phyloP scores from a whole-genome alignment of 2,797 vertebrate genomes.

The Sarcophilus harrisii region DNA sequence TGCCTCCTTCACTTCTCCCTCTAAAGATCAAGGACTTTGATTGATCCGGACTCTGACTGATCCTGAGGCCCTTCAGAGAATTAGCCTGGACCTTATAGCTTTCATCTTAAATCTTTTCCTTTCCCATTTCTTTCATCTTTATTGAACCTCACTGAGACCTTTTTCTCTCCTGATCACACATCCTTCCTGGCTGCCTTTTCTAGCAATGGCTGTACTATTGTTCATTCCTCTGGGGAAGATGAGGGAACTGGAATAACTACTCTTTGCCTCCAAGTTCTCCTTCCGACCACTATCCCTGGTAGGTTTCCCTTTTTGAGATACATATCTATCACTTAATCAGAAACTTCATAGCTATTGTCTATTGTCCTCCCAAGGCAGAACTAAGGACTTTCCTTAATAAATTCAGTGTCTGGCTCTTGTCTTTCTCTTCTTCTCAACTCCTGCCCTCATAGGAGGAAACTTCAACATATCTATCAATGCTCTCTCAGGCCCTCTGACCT shows the following conservation, averaged over 20 bases:
- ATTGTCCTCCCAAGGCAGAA: background rate
- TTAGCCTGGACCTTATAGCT: background rate
- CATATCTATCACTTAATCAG: background rate
- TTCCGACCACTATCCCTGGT: background rate
- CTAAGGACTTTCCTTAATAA: background rate
- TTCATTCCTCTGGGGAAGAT: background rate
- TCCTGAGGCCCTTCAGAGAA: no score
- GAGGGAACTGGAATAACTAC: background rate
- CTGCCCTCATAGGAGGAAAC: background rate
- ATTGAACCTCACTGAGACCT: background rate
- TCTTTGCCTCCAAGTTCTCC: background rate
- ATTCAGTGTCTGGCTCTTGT: background rate
- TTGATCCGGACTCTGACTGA: no score
- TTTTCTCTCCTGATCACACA: no score
- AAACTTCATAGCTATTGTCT: background rate
- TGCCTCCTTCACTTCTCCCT: no score
- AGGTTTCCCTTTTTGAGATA: background rate
- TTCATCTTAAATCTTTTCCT: background rate
- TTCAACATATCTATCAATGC: background rate
- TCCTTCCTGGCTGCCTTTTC: background rate
- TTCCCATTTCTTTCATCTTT: background rate
- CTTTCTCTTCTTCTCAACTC: background rate
- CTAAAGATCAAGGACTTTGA: no score
- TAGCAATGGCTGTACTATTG: background rate
- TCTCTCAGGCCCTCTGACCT: background rate